Conservation (phyloP, 2,113 vertebrate species). For the Regulus satrapa region DNA sequence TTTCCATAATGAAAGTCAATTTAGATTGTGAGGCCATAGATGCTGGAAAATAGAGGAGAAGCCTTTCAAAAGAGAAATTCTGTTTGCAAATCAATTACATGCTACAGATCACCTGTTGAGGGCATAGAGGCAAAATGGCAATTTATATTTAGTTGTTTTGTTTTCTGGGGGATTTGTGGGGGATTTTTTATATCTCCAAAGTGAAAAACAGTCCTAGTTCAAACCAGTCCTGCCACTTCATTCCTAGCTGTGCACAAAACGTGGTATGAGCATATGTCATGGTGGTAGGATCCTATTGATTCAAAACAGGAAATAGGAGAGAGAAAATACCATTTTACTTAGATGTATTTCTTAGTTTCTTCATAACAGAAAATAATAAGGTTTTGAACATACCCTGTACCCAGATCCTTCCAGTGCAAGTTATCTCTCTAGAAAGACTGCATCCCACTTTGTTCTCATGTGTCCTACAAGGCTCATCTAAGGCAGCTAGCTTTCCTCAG, state of each 20-base stretch:
- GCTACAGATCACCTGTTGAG: background rate
- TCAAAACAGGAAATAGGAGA: background rate
- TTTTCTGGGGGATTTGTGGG: background rate
- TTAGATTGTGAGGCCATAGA: background rate
- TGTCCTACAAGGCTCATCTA: background rate
- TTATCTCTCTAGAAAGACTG: background rate
- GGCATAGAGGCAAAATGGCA: background rate
- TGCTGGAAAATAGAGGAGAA: background rate
- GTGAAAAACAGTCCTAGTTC: background rate
- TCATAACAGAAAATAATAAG: background rate
- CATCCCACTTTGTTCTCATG: background rate
- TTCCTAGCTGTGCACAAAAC: background rate
- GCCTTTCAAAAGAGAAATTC: background rate
- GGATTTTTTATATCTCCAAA: background rate
- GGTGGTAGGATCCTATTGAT: background rate
- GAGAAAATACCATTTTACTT: background rate
- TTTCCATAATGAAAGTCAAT: background rate
- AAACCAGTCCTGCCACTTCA: background rate
- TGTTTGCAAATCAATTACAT: background rate
- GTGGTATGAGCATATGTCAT: background rate
- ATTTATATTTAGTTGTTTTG: background rate
- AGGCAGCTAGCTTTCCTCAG: background rate
- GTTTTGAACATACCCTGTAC: background rate
- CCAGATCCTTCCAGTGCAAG: background rate
- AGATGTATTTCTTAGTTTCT: background rate